Conservation (phyloP, 1,140 invertebrate species). For the Harlomillsia oculata region DNA sequence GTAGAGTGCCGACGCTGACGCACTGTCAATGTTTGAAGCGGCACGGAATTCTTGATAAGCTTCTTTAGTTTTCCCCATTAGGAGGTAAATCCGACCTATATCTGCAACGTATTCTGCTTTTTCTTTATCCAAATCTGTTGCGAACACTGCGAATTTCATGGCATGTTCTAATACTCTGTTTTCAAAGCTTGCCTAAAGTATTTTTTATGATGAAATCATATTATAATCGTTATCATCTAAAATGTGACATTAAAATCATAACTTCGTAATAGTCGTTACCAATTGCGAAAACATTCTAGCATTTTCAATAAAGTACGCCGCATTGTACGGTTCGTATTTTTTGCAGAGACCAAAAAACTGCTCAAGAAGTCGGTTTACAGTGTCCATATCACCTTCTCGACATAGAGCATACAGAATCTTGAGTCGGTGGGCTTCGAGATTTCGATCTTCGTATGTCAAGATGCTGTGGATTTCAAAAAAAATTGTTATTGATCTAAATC, state of each 20-base stretch:
- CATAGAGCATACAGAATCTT: slow-evolving; percentile 63
- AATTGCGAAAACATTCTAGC: slow-evolving; percentile 65
- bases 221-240: too few relatives aligned
- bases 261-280: too few relatives aligned
- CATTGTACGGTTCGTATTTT: slow-evolving; percentile 64
- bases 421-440: slow-evolving; percentile 64
- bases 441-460: slow-evolving; percentile 57
- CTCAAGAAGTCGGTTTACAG: slow-evolving; percentile 55
- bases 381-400: slow-evolving; percentile 62
- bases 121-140: slow-evolving; percentile 57
- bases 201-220: too few relatives aligned
- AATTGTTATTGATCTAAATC: background rate
- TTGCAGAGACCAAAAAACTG: slow-evolving; percentile 57
- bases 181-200: slow-evolving; percentile 63
- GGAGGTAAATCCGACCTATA: slow-evolving; percentile 65
- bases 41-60: slow-evolving; percentile 55
- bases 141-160: slow-evolving; percentile 61
- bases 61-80: slow-evolving; percentile 63
- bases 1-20: slow-evolving; percentile 61
- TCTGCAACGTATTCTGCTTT: slow-evolving; percentile 63
- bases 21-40: slow-evolving; percentile 71
- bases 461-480: slow-evolving; percentile 42
- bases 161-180: slow-evolving; percentile 59
- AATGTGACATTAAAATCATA: too few relatives aligned
- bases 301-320: slow-evolving; percentile 56